Evolutionary conservation across 1,140 invertebrate genomes (phyloP), one percentile per base, ranked within the genome.

Genomic region (Teleopsis dalmanni): DNA sequence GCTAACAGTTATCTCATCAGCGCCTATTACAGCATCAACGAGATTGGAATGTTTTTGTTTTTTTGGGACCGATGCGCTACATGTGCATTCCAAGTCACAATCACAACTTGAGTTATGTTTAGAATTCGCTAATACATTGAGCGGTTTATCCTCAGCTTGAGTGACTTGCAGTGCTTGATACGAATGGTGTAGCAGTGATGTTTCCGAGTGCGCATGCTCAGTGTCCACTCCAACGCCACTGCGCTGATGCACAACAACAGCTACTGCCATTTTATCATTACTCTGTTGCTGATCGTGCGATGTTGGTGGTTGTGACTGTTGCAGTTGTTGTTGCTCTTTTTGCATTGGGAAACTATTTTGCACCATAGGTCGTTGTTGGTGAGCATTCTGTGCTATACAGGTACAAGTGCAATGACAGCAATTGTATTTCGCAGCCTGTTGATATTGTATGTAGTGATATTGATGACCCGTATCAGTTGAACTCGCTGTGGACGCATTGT

Each of bases 401-500:
- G 16, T 7, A 19, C 43, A 18, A 10, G 44, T 13, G 25, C n/a
- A n/a, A n/a, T n/a, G n/a, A n/a, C n/a, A n/a, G n/a, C n/a, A n/a
- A n/a, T 31, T 35, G 42, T 62, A 62, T 27, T 65, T 57, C 27
- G 56, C 55, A 56, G 62, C 25, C 18, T 40, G 46, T 23, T 47
- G 65, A 61, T 68, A 67, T 41, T 68, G 62, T 45, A 68, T 68
- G 51, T 68, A 68, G 55, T 68, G 65, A 53, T 68, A 68, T 40
- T 68, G 65, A 52, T 68, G 65, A 9, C 41, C 31, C n/a, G 23
- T 29, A 8, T 43, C 41, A 8, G 41, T 13, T 27, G 26, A 40
- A 11, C 37, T 40, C 5, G n/a, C 37, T 9, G 19, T 25, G 4
- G 40, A 25, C 3, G 22, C 9, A 27, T n/a, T n/a, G n/a, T n/a